Evolutionary conservation across 2,888 invertebrate genomes (phyloP), one percentile per base, ranked within the genome.

Genomic region (Drosophila macrospina): DNA sequence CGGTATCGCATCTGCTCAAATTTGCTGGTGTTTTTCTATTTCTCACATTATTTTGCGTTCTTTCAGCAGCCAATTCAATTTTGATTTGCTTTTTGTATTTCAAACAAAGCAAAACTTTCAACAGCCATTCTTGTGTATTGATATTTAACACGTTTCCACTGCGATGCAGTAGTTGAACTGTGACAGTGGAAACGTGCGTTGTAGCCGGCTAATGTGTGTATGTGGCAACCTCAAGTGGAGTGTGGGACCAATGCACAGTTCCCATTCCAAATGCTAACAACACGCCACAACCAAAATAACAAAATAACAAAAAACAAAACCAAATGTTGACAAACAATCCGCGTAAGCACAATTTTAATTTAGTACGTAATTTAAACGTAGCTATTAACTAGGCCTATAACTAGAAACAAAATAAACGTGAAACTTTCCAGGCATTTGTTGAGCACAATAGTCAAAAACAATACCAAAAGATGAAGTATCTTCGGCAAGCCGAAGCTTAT

Each of bases 261-360:
- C 63, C 50, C 65, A 69, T 69, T 83, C 78, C 69, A 62, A 55
- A 77, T 65, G 70, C 79, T 74, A 78, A 78, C 56, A 81, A 78
- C 85, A 85, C 85, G 78, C 73, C 81, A 69, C 50, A 50, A 47
- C 44, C 45, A 37, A 37, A 10, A 65, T 37, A 16, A 20, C 63
- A 34, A 41, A 8, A 10, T 7, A 26, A 26, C 8, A 0, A 26
- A 30, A 42, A 39, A 45, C 11, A 24, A 44, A 34, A 55, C 15
- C n/a, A 56, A 78, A 56, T 45, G 70, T 74, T 70, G 44, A 55
- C 39, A 67, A 61, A 82, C 83, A 84, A 84, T 84, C 83, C 84
- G 83, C 88, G 88, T 82, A 69, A 74, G 88, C 88, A 84, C 88
- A 88, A 84, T 84, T 88, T 84, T 86, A 76, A 86, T 88, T 84